Conservation (phyloP, 2,113 vertebrate species). For the Xiphophorus hellerii region DNA sequence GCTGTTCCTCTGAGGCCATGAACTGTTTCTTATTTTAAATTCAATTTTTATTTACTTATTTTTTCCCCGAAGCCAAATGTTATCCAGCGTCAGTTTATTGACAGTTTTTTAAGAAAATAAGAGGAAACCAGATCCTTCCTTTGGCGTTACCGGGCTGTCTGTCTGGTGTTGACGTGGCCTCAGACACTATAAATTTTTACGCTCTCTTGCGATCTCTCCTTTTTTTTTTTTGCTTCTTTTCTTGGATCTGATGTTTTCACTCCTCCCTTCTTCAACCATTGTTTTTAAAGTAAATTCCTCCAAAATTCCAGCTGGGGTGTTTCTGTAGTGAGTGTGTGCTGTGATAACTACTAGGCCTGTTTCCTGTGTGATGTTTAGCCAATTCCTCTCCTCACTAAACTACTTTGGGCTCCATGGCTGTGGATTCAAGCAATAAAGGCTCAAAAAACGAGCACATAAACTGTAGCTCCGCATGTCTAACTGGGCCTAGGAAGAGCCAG, state of each 20-base stretch:
- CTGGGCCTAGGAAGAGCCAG: constrained; percentile 23
- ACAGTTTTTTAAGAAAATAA: neutral
- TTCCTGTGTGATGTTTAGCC: constrained; percentile 71
- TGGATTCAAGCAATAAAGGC: constrained; percentile 55
- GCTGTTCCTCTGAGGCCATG: constrained; percentile 25
- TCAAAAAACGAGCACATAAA: constrained; percentile 53
- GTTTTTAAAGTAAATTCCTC: constrained; percentile 20
- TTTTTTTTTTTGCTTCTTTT: constrained; percentile 28
- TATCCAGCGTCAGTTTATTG: constrained; percentile 17
- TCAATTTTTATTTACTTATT: neutral
- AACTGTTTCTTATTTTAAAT: constrained; percentile 41
- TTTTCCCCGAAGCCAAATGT: constrained; percentile 11
- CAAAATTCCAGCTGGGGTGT: constrained; percentile 42
- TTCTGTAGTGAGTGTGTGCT: constrained; percentile 1
- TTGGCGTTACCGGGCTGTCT: constrained; percentile 26
- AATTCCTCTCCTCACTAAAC: constrained; percentile 56
- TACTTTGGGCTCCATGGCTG: constrained; percentile 37
- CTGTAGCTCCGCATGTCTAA: constrained; percentile 31
- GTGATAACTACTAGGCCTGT: constrained; percentile 47
- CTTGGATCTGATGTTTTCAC: constrained; percentile 13
- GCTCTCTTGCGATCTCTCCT: constrained; percentile 36
- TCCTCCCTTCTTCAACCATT: constrained; percentile 19
- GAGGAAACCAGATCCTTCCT: constrained; percentile 19
- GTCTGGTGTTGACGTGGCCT: constrained; percentile 77
- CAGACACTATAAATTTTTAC: constrained; percentile 57